Evolutionary conservation across 2,113 vertebrate genomes (phyloP).

Genomic region (Heterocephalus glaber): DNA sequence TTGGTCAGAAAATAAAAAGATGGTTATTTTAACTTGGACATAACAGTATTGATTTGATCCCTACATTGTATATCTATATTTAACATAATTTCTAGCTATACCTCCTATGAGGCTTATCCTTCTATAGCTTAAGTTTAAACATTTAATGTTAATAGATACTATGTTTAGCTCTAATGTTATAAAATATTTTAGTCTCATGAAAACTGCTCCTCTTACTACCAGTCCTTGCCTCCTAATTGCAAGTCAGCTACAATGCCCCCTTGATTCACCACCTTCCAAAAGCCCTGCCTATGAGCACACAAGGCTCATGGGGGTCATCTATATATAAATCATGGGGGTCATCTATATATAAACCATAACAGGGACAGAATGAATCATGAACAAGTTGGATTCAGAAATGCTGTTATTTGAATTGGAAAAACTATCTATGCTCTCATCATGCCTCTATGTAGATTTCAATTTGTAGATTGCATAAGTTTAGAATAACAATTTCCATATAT

Average conservation of each 20-base stretch:
- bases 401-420: background rate
- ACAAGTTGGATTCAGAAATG: background rate
- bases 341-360: background rate
- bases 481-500: background rate
- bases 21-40: background rate
- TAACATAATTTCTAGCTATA: background rate
- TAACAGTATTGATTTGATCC: background rate
- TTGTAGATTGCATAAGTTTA: background rate
- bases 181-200: slow-evolving; percentile 12
- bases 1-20: background rate
- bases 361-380: background rate
- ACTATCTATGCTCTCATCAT: background rate
- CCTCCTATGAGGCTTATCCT: background rate
- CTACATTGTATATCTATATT: background rate
- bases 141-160: background rate
- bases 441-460: background rate
- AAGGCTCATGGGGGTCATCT: background rate
- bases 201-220: background rate
- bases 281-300: background rate
- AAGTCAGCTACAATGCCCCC: background rate
- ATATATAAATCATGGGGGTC: background rate
- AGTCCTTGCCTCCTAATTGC: background rate
- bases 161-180: background rate
- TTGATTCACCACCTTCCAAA: background rate
- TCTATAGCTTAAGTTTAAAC: background rate